phyloP scores from a whole-genome alignment of 2,888 invertebrate species.

The Catocala nupta region DNA sequence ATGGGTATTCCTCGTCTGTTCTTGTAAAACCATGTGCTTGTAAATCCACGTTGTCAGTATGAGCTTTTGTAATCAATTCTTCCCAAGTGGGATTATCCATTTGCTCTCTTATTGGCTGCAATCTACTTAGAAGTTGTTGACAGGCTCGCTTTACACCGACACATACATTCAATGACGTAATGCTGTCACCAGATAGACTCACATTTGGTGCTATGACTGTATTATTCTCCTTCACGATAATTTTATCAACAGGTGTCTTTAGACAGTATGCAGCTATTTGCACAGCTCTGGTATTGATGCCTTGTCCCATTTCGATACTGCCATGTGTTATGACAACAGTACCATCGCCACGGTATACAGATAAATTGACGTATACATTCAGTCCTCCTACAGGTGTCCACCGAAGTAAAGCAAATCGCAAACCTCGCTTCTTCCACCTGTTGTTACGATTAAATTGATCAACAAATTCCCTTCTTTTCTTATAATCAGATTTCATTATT shows the following conservation, averaged over 20 bases:
- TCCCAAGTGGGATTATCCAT: conserved; percentile 85
- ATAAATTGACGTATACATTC: conserved; percentile 80
- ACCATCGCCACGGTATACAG: conserved; percentile 90
- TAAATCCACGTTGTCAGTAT: conserved; percentile 83
- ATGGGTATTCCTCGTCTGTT: conserved; percentile 26
- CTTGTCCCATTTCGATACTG: conserved; percentile 91
- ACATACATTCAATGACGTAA: conserved; percentile 72
- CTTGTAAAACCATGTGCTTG: conserved; percentile 90
- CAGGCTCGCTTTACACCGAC: conserved; percentile 58
- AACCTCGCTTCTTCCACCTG: conserved; percentile 91
- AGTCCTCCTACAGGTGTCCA: conserved; percentile 77
- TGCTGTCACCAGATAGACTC: conserved; percentile 35
- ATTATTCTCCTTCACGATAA: conserved; percentile 41
- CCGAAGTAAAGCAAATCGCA: conserved; percentile 87
- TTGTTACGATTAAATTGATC: conserved; percentile 88
- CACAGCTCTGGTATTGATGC: conserved; percentile 91
- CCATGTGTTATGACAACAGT: conserved; percentile 89
- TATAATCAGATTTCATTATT: conserved; percentile 83
- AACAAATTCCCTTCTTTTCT: conserved; percentile 76
- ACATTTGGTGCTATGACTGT: conserved; percentile 43
- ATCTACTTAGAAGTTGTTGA: conserved; percentile 57
- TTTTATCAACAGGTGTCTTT: conserved; percentile 40
- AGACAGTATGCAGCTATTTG: conserved; percentile 81
- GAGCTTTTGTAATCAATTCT: conserved; percentile 84
- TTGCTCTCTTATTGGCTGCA: conserved; percentile 78